Conservation (phyloP, 2,888 invertebrate species). For the Eretmocerus hayati region DNA sequence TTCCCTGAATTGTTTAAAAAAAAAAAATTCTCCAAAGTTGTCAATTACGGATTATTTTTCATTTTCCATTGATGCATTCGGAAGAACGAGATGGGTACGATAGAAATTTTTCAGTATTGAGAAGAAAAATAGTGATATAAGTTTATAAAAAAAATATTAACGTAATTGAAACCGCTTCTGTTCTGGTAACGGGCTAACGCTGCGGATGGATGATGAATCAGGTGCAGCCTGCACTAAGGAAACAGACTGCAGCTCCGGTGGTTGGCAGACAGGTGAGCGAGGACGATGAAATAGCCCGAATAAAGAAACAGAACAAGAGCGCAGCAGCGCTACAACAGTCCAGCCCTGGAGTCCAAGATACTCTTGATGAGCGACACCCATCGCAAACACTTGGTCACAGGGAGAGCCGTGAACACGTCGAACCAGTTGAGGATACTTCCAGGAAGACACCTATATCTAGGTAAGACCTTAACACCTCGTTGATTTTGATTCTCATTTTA, state of each 20-base stretch:
- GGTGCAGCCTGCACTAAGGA: not conserved
- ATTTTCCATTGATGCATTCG: not conserved
- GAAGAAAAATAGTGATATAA: not conserved
- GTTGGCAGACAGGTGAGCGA: constrained; percentile 76
- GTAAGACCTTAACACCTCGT: too few species aligned
- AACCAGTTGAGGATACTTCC: constrained; percentile 9
- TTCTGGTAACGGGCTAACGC: too few species aligned
- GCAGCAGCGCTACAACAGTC: constrained; percentile 49
- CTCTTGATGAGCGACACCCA: constrained; percentile 47
- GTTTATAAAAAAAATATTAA: not conserved
- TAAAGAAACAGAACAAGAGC: constrained; percentile 79
- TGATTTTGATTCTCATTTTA: too few species aligned
- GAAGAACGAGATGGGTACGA: not conserved
- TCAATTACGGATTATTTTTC: too few species aligned
- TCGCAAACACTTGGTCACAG: constrained; percentile 15
- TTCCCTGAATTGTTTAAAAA: too few species aligned
- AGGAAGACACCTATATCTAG: constrained; percentile 59
- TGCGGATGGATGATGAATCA: too few species aligned
- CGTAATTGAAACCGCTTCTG: too few species aligned
- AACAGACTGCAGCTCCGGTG: constrained; percentile 38
- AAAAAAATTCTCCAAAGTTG: too few species aligned
- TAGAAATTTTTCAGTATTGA: not conserved
- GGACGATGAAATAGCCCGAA: constrained; percentile 81
- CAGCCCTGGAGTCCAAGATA: constrained; percentile 45
- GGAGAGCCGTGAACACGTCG: constrained; percentile 5